Base-by-base conservation (phyloP, 2,113 vertebrate species). In the Onychostoma macrolepis region DNA sequence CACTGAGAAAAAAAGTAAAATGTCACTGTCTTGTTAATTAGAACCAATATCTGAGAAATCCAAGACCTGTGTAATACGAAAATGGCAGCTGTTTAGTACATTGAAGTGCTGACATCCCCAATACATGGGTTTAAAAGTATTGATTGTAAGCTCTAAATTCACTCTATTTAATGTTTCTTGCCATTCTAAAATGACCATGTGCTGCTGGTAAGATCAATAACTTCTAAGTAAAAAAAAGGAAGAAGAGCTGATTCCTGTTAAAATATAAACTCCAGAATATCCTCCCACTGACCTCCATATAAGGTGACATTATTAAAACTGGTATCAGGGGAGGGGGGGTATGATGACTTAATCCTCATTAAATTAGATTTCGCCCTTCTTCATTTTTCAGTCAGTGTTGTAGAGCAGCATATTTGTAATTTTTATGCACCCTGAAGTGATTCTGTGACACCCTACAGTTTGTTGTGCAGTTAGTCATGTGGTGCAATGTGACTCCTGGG, bases 21-120 rank as follows among this genome's bases (percentile, higher is more conserved):
- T 90, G 88, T 94, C 90, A 90, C 91, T 91, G 90, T 89, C 88
- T 90, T 48, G 67, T 88, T 93, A 93, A 94, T 93, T 92, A 89
- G 92, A 92, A 79, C 75, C 30, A 56, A 87, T 85, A 83, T 85
- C 80, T 72, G 38, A 74, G 53, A 78, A 89, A 87, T 80, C 48
- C 87, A 90, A 80, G 61, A 83, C 75, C 76, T 86, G 26, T 86
- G 83, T 89, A 58, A 89, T 90, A 80, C 90, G 67, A 89, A 90
- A 92, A 92, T 76, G 43, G 85, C 63, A 89, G 79, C 63, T 85
- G 76, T 45, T 90, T 88, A 90, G 82, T 87, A 91, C 86, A 71
- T 88, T 91, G 28, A 88, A 83, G 67, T 81, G 67, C 58, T 87
- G 78, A 26, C 43, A 80, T 58, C 85, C 85, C n/a, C 30, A 87